Evolutionary conservation across 2,113 vertebrate species (phyloP).

Genomic region (Muntiacus reevesi): DNA sequence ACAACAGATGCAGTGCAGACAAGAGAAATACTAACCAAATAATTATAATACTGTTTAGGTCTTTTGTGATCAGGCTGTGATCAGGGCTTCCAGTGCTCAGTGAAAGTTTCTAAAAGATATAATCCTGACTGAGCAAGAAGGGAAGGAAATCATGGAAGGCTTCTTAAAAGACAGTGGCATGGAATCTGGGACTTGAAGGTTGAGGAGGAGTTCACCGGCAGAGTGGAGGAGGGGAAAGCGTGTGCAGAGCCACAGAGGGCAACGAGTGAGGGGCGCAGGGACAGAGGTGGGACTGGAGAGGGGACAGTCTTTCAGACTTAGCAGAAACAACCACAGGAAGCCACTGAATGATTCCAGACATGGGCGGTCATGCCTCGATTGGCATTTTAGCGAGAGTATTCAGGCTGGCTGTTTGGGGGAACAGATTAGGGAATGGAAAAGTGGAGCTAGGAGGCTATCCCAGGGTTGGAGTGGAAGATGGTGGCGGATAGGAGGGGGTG

Average conservation of each 20-base stretch:
- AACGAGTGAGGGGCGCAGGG: not conserved
- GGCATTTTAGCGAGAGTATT: not conserved
- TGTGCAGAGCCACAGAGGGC: too few species aligned
- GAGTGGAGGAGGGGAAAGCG: not conserved
- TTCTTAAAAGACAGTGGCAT: not conserved
- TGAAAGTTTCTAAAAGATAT: not conserved
- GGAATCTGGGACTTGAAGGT: not conserved
- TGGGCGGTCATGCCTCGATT: not conserved
- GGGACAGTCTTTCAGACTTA: not conserved
- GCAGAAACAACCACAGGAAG: not conserved
- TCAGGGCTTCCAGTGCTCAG: not conserved
- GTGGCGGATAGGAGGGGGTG: not conserved
- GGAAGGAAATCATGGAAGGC: not conserved
- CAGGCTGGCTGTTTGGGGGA: not conserved
- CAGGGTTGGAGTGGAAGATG: not conserved
- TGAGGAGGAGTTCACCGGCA: not conserved
- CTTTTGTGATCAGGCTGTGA: not conserved
- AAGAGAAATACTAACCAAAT: not conserved
- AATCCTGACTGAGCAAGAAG: not conserved
- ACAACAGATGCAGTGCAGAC: not conserved
- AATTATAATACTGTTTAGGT: not conserved
- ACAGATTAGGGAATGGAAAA: rapidly evolving
- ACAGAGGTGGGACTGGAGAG: too few species aligned
- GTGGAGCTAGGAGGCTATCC: not conserved
- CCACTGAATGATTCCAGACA: not conserved